These are phyloP conservation scores for Papilio protenor DNA, from an alignment of 2,888 invertebrate species.

Conservation along the genomic window DNA sequence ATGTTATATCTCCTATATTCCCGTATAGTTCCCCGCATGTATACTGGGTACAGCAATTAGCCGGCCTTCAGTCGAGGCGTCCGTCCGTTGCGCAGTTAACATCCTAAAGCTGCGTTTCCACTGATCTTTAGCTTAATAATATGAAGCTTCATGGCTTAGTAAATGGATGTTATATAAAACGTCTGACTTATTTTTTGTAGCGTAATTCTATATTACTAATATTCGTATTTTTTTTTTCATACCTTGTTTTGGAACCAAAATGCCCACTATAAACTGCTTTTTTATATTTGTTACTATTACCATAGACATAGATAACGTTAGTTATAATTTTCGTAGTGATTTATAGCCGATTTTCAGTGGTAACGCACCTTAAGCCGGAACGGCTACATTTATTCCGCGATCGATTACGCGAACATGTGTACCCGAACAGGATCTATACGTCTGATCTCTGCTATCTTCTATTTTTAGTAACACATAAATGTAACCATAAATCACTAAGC, in stretches of 20 bases:
- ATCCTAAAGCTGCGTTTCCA: constrained; percentile 10
- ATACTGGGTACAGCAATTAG: constrained; percentile 5
- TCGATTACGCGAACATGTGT: constrained; percentile 4
- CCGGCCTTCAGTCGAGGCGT: constrained; percentile 6
- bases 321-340: neutral
- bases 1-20: neutral
- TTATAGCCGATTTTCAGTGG: neutral
- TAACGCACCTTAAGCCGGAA: constrained; percentile 6
- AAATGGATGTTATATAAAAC: no score
- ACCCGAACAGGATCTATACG: neutral
- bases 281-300: neutral
- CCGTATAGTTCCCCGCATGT: neutral
- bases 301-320: neutral
- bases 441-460: constrained; percentile 7
- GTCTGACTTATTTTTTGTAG: no score
- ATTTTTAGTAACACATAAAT: constrained; percentile 20
- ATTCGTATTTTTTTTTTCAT: no score
- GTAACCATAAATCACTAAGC: neutral
- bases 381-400: constrained; percentile 15
- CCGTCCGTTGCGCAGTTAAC: constrained; percentile 16
- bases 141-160: no score
- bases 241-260: no score
- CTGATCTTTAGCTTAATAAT: neutral
- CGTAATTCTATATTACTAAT: no score
- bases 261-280: neutral